Base-by-base conservation (phyloP, 1,140 invertebrate genomes). In the Popillia japonica region DNA sequence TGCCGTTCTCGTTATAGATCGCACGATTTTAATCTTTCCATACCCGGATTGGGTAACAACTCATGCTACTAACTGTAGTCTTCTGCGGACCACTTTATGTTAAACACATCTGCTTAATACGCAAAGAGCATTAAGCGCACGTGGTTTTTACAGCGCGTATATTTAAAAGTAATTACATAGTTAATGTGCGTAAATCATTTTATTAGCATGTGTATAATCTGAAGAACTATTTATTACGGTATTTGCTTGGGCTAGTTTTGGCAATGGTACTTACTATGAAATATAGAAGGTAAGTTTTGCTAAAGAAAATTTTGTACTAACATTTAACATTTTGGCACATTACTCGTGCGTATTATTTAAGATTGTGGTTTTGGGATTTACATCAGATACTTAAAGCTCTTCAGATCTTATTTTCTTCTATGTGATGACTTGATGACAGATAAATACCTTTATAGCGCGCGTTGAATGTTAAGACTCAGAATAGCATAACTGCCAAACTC, bases 1-100 rank as follows among this genome's bases (percentile, higher is more conserved):
- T 14, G 44, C 44, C 44, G 44, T n/a, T 48, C 44, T 48, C 44
- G 44, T 48, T 48, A 48, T 48, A 48, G 17, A 48, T 48, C 44
- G 44, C 44, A 48, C 44, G 44, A 48, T 48, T 48, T 48, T 48
- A 48, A 48, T 48, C 44, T 48, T 48, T n/a, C 44, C 44, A 48
- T 48, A 48, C 44, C 7, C 11, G 44, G 44, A 48, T 48, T 48
- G 44, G 44, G 44, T 48, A 48, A 48, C 44, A 48, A 48, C 44
- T 48, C 44, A 48, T 48, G 44, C 44, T 48, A 11, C 8, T 48
- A 48, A 48, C 44, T 48, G 44, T 48, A 48, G 44, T 48, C 44
- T 48, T 48, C 44, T 9, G 11, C 44, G 44, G 44, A 48, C 44
- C 44, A 48, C 44, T 48, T 48, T 48, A 48, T 48, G 44, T 48